Conservation (phyloP, 2,113 vertebrate species). For the Australoheros scitulus region DNA sequence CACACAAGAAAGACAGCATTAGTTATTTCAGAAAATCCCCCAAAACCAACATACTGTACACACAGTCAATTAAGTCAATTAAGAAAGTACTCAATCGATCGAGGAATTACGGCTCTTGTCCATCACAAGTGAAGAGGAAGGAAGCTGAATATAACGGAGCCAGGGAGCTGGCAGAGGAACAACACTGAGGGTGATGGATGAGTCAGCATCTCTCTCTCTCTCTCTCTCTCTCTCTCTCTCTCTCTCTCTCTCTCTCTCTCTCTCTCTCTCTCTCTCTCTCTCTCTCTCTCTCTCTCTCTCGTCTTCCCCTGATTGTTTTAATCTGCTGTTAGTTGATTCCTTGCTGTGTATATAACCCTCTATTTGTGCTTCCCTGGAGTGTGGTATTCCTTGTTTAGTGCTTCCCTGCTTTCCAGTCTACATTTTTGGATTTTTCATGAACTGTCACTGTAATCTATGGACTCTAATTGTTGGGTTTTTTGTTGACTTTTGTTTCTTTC, state of each 20-base stretch:
- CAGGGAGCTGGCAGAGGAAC: background rate
- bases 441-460: background rate
- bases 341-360: background rate
- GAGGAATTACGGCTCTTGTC: background rate
- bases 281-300: background rate
- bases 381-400: fast-evolving
- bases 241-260: background rate
- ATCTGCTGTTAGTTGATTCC: background rate
- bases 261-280: background rate
- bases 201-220: background rate
- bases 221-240: too few relatives aligned
- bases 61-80: background rate
- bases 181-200: background rate
- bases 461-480: background rate
- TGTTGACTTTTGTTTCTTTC: background rate
- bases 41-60: fast-evolving
- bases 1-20: background rate
- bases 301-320: background rate
- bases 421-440: too few relatives aligned
- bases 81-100: background rate
- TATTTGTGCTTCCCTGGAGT: background rate
- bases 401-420: background rate
- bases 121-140: background rate
- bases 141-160: background rate
- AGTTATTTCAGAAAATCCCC: background rate